A percentile compares a stretch with the other conserved stretches of the same genome.
Conservation (phyloP, 2,888 invertebrate genomes). For the Stenolophus ochropezus region DNA sequence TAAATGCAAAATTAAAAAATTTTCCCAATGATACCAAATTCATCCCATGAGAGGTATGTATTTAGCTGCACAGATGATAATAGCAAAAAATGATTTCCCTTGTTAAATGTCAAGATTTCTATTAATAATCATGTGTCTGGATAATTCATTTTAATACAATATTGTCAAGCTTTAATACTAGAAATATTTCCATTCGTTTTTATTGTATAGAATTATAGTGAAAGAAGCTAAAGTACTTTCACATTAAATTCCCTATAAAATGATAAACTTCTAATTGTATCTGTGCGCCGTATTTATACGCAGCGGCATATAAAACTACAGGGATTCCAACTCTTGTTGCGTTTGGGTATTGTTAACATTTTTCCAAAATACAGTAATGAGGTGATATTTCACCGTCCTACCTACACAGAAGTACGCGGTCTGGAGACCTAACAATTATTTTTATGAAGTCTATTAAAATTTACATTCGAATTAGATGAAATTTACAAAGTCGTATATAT, state of each 20-base stretch:
- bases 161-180: not conserved
- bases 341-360: not conserved
- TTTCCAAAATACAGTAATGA: conserved; percentile 18
- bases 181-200: not conserved
- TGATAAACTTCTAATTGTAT: conserved; percentile 16
- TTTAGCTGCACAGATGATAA: too few species aligned
- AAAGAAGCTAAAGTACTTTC: not conserved
- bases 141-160: too few species aligned
- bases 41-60: too few species aligned
- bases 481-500: conserved; percentile 49
- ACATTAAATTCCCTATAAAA: conserved; percentile 1
- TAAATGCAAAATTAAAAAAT: too few species aligned
- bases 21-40: too few species aligned
- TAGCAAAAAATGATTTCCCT: too few species aligned
- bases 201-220: not conserved
- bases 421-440: conserved; percentile 37
- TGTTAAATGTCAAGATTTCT: too few species aligned
- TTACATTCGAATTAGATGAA: conserved; percentile 40
- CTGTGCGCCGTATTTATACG: not conserved
- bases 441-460: conserved; percentile 45
- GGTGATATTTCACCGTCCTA: not conserved
- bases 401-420: conserved; percentile 24
- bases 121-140: too few species aligned
- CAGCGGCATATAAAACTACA: not conserved
- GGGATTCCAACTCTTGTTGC: not conserved